Base-by-base conservation (phyloP, 1,140 invertebrate genomes). In the Littorina saxatilis region DNA sequence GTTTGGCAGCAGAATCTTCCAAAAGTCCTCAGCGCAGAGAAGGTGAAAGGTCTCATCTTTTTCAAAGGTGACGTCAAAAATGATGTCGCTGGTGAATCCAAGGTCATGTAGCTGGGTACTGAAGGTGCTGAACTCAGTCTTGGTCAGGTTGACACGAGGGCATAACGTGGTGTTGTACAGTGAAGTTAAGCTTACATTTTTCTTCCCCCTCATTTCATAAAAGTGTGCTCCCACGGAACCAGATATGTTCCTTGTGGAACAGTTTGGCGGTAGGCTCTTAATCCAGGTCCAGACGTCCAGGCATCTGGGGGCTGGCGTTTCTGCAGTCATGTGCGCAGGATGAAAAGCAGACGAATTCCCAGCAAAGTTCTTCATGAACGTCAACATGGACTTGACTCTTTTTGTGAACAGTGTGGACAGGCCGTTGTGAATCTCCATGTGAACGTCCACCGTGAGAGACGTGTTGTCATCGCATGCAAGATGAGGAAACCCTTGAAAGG, bases 151-250 rank as follows among this genome's bases (percentile, higher is more conserved):
- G 27, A 73, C 40, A 29, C 37, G 70, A 3, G 70, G 40, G 37
- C 70, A 73, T 39, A 73, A 73, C 7, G 70, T 50, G 3, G 70
- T 73, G 40, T 73, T 73, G 40, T 73, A 50, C 70, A 73, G 32
- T 9, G 39, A 3, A 2, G 27, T 27, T 9, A 73, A 73, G 29
- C 70, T 52, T 9, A 73, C 5, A 17, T 73, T 11, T 11, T n/a
- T n/a, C n/a, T 0, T 23, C 23, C 27, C 27, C 9, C 39, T 29
- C 17, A 47, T 4, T 29, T 5, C 23, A 1, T 1, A 5, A 73
- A 2, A 4, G n/a, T 9, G 17, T n/a, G 50, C 23, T 9, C 70
- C 70, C 23, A 73, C 1, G 27, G 40, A 1, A 2, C 27, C 7
- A 13, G 70, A 43, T 1, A 23, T 23, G 20, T 27, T 50, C 43